phyloP scores from a whole-genome alignment of 2,113 vertebrate species.

The Limnothrissa miodon region DNA sequence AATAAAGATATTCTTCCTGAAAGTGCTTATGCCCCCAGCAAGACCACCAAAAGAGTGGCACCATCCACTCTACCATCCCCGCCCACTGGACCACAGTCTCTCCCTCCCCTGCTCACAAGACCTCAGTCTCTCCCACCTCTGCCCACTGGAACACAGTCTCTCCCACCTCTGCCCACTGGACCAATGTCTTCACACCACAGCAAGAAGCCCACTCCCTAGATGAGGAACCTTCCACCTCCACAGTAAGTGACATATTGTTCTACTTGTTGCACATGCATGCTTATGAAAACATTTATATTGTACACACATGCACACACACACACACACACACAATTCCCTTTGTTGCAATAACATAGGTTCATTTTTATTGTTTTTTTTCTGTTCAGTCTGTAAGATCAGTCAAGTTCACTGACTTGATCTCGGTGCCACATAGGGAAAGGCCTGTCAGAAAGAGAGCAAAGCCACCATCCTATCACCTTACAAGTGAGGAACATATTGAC shows the following conservation, averaged over 20 bases:
- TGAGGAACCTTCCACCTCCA: too few species aligned
- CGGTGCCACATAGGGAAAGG: not conserved
- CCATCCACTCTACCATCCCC: conserved; percentile 1
- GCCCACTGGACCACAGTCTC: not conserved
- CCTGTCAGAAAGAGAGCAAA: too few species aligned
- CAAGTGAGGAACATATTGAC: too few species aligned
- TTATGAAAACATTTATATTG: too few species aligned
- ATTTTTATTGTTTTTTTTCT: not conserved
- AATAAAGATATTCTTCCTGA: not conserved
- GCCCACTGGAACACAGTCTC: not conserved
- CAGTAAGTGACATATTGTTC: too few species aligned
- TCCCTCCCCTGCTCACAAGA: not conserved
- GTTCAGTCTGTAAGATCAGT: not conserved
- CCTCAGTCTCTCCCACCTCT: not conserved
- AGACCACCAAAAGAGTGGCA: conserved; percentile 5
- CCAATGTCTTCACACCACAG: too few species aligned
- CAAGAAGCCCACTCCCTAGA: too few species aligned
- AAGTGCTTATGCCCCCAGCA: not conserved
- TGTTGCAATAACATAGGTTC: too few species aligned
- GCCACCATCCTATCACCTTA: too few species aligned
- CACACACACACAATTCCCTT: too few species aligned
- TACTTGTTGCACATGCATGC: too few species aligned
- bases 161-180: not conserved
- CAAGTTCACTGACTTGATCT: not conserved
- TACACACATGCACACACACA: too few species aligned